Conservation (phyloP, 2,797 vertebrate genomes). For the Dendrocincla tyrannina region DNA sequence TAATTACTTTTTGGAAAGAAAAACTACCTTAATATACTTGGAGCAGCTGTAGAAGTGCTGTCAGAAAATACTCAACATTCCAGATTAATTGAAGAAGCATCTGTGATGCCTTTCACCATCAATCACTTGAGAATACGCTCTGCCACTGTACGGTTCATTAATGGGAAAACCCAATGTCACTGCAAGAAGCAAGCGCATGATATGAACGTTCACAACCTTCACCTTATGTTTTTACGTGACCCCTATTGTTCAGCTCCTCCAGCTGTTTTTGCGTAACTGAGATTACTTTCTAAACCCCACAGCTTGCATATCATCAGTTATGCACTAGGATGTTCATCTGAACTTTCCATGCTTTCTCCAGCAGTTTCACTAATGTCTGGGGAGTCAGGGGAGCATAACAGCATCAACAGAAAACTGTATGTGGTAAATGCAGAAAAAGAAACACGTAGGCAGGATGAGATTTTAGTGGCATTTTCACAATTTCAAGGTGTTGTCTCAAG, state of each 20-base stretch:
- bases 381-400: neutral
- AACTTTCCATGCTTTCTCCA: neutral
- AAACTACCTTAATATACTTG: slow-evolving; percentile 33
- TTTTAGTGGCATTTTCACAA: neutral
- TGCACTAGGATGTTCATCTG: neutral
- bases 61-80: slow-evolving; percentile 55
- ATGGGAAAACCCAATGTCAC: neutral
- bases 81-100: slow-evolving; percentile 63
- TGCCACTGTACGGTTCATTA: neutral
- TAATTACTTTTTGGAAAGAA: slow-evolving; percentile 60
- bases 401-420: neutral
- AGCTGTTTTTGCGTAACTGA: neutral
- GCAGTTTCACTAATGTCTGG: neutral
- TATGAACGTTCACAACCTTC: neutral
- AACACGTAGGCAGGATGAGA: neutral
- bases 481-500: neutral
- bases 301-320: neutral
- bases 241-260: neutral
- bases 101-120: slow-evolving; percentile 21
- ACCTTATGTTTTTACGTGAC: neutral
- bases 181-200: neutral
- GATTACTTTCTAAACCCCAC: neutral
- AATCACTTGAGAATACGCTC: slow-evolving; percentile 14
- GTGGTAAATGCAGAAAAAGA: neutral
- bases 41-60: slow-evolving; percentile 43